These are phyloP conservation scores for Hymenopus coronatus DNA, from an alignment of 2,888 invertebrate species.

Conservation along the genomic window DNA sequence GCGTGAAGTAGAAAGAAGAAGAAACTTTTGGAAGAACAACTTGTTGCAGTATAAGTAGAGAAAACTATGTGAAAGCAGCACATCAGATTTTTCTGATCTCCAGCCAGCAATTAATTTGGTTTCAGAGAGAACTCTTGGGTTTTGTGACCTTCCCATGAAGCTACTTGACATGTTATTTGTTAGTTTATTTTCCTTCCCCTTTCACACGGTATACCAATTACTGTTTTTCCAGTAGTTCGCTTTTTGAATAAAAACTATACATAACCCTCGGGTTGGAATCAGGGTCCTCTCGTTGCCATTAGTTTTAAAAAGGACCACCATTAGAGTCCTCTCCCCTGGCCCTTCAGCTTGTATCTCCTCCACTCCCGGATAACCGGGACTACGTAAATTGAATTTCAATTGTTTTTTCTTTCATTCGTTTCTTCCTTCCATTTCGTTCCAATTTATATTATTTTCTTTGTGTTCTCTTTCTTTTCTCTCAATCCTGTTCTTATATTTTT, in stretches of 20 bases:
- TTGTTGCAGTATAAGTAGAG: too few species aligned
- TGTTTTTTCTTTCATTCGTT: constrained; percentile 6
- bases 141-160: too few species aligned
- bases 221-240: not conserved
- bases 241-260: not conserved
- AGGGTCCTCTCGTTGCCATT: constrained; percentile 12
- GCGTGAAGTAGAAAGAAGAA: too few species aligned
- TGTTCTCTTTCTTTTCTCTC: constrained; percentile 3
- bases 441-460: constrained; percentile 24
- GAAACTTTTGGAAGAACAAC: too few species aligned
- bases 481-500: constrained; percentile 5
- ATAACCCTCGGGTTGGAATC: not conserved
- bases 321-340: constrained; percentile 5
- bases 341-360: not conserved
- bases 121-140: too few species aligned
- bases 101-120: not conserved
- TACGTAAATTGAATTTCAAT: constrained; percentile 24
- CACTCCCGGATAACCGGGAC: constrained; percentile 15
- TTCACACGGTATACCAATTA: not conserved
- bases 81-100: too few species aligned
- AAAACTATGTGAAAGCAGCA: too few species aligned
- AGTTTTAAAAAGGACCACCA: constrained; percentile 27
- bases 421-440: constrained; percentile 13
- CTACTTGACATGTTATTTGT: not conserved
- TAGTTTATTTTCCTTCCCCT: not conserved